Evolutionary conservation across 2,797 vertebrate genomes (phyloP).

Genomic region (Simalia tracyae): DNA sequence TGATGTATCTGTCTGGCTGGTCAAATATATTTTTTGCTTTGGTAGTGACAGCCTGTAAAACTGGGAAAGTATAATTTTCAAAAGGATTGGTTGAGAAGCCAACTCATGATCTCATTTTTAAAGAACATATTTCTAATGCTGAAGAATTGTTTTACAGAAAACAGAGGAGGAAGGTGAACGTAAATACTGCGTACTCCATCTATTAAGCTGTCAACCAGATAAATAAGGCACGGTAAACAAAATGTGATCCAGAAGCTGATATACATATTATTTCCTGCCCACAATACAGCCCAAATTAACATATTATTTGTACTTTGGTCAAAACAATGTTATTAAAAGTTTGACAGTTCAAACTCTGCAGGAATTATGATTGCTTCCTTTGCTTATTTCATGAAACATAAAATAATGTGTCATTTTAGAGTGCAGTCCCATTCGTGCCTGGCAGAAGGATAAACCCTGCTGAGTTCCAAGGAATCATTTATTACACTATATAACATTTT

Average conservation of each 20-base stretch:
- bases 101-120: slow-evolving; percentile 11
- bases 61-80: not conserved
- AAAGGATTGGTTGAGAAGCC: not conserved
- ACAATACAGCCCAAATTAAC: not conserved
- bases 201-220: slow-evolving; percentile 24
- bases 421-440: not conserved
- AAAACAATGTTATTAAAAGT: slow-evolving; percentile 5
- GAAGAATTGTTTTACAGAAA: not conserved
- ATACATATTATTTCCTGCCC: slow-evolving; percentile 8
- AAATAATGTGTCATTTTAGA: not conserved
- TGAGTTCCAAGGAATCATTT: not conserved
- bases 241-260: not conserved
- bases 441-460: not conserved
- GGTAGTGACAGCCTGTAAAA: not conserved
- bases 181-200: slow-evolving; percentile 13
- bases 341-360: not conserved
- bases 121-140: not conserved
- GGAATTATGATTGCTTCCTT: not conserved
- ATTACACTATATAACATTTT: not conserved
- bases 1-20: not conserved
- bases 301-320: not conserved
- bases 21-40: slow-evolving; percentile 11
- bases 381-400: not conserved
- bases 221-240: slow-evolving; percentile 7
- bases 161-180: slow-evolving; percentile 7